Base-by-base conservation (phyloP, 2,113 vertebrate genomes). In the Phodopus roborovskii region DNA sequence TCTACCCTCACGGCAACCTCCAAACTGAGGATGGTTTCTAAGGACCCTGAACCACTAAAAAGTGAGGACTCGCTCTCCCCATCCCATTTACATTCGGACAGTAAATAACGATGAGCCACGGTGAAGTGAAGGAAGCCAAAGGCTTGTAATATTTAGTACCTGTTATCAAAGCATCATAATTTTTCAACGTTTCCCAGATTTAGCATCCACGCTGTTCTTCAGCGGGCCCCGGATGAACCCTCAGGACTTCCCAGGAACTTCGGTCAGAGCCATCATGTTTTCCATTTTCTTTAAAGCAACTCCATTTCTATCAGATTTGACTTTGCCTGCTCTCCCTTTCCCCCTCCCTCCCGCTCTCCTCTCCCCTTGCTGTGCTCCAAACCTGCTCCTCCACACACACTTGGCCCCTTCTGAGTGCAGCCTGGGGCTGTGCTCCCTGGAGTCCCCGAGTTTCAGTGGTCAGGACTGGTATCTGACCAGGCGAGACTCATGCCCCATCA, bases 401-500 rank as follows among this genome's bases (percentile, higher is more conserved):
- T 7, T 48, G 66, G 19, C 8, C 45, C n/a, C 12, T 50, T 82
- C 42, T 56, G 42, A 1, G 5, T 33, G 0, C 3, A 28, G 30
- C 17, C 12, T 70, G 75, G 79, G 81, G 22, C 24, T 24, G 22
- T 1, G 11, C 12, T 78, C 4, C 4, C 28, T 56, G 5, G 2
- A 12, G 66, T 42, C 73, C 53, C 62, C 2, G 16, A 56, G 81
- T 60, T 15, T 9, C 7, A 0, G 16, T 17, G 48, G 42, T 13
- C 7, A 6, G 48, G 66, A 7, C 33, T 22, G 19, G 45, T 53
- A 39, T n/a, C 28, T 22, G 3, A 13, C 36, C 12, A 15, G 56
- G 24, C 0, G 4, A 42, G 45, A 19, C 33, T 83, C 13, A 0
- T 7, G 7, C 22, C 13, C 26, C 36, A 2, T 19, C 36, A 0